Base-by-base conservation (phyloP, 2,113 vertebrate species). In the Globicephala melas region DNA sequence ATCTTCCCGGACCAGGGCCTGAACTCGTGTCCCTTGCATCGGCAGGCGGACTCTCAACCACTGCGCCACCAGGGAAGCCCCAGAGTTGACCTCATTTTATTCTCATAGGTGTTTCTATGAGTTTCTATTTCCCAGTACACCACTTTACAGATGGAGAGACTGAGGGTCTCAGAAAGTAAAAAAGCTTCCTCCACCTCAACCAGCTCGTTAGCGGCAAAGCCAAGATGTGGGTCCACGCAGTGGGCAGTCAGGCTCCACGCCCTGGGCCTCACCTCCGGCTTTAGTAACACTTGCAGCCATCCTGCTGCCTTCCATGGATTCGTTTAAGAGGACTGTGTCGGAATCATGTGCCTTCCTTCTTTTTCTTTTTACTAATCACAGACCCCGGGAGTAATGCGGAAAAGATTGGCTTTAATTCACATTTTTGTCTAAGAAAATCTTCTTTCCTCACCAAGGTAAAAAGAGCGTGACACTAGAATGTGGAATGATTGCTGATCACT, bases 191-290 rank as follows among this genome's bases (percentile, higher is more conserved):
- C 6, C 36, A 74, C 4, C 9, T 47, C 20, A 33, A 1, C 18
- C 21, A 76, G 17, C 26, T 50, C 14, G 44, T 36, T 53, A 15
- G n/a, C 23, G 23, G 33, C 15, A n/a, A 50, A 58, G 41, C 17
- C 58, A 60, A 28, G n/a, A 14, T 70, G 6, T 13, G 4, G 14
- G 11, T 47, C 31, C 4, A 4, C 31, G 60, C 8, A 53, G 12
- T 28, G 23, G 0, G 5, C 9, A 1, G 3, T 26, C 12, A 3
- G 44, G 38, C 7, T 60, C 12, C 6, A 7, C 0, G 4, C 28
- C 11, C n/a, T 63, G 13, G 10, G 1, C 2, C 3, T 5, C 25
- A 0, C 1, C 0, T 13, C 2, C 1, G 12, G 1, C 63, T 47
- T 79, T 21, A 31, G 4, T 2, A 55, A 36, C 33, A 26, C 41